phyloP scores from a whole-genome alignment of 2,797 vertebrate genomes.

The Propithecus deckenii region DNA sequence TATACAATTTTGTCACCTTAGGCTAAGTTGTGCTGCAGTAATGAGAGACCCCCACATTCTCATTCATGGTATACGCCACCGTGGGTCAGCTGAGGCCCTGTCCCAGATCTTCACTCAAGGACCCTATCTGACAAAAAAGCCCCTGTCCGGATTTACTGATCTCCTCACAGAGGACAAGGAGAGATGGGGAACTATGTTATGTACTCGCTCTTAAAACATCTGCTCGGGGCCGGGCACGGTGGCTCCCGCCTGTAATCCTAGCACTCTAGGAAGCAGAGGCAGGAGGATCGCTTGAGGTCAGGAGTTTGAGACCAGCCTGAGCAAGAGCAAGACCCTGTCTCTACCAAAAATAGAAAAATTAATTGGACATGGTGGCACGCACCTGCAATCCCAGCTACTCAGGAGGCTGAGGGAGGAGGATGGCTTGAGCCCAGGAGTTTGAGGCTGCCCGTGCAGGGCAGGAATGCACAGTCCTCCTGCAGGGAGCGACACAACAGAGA shows the following conservation, averaged over 20 bases:
- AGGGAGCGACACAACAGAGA: background rate
- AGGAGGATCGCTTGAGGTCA: too few species aligned
- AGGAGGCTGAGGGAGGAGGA: too few species aligned
- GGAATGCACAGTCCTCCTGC: background rate
- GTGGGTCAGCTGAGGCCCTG: background rate
- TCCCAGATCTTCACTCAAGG: background rate
- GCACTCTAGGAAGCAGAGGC: too few species aligned
- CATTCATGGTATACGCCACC: background rate
- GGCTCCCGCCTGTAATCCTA: too few species aligned
- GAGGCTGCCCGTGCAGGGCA: background rate
- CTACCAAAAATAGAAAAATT: too few species aligned
- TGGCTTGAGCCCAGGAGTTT: too few species aligned
- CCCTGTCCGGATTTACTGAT: background rate
- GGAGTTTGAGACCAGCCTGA: too few species aligned
- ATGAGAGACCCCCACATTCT: background rate
- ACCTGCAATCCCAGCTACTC: too few species aligned
- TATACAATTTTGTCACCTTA: background rate
- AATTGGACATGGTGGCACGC: too few species aligned
- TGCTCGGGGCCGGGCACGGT: background rate
- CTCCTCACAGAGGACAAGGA: background rate
- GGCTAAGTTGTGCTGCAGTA: background rate
- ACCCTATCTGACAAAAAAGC: background rate
- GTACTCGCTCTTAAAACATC: background rate
- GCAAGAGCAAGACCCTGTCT: too few species aligned
- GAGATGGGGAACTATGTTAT: background rate